A percentile compares a stretch with the other conserved stretches of the same genome.
Evolutionary conservation across 2,797 vertebrate species (phyloP).

Genomic region (Eulemur mongoz): DNA sequence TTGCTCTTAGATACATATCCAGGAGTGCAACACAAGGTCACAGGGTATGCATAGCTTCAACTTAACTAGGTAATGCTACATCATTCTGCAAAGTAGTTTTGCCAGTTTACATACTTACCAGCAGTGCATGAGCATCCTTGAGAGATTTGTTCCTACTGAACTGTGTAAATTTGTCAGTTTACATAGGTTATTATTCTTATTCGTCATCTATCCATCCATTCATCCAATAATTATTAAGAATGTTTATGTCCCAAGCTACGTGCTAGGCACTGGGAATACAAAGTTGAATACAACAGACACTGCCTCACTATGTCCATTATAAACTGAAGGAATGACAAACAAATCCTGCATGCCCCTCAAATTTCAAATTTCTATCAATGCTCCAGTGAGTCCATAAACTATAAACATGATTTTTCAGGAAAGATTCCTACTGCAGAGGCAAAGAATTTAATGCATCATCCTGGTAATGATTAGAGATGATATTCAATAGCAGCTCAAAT

Average conservation of each 20-base stretch:
- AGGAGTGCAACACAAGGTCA: not conserved
- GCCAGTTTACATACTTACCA: not conserved
- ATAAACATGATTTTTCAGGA: not conserved
- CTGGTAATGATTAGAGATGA: not conserved
- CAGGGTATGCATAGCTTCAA: not conserved
- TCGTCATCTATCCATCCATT: not conserved
- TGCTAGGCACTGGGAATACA: not conserved
- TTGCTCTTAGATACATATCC: not conserved
- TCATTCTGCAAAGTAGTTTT: not conserved
- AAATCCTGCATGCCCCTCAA: not conserved
- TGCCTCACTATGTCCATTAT: not conserved
- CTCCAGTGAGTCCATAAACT: not conserved
- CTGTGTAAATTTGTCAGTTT: not conserved
- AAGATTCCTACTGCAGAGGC: not conserved
- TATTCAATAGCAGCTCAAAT: not conserved
- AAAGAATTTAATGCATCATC: not conserved
- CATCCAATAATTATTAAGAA: not conserved
- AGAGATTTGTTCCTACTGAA: not conserved
- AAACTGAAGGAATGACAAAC: slow-evolving; percentile 1
- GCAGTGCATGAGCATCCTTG: not conserved
- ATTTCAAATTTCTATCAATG: not conserved
- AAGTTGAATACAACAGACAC: not conserved
- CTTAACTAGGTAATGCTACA: not conserved
- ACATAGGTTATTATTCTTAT: not conserved
- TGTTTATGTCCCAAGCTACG: not conserved